A percentile compares a stretch with the other conserved stretches of the same genome.
Conservation (phyloP, 2,113 vertebrate species). For the Calidris pugnax region DNA sequence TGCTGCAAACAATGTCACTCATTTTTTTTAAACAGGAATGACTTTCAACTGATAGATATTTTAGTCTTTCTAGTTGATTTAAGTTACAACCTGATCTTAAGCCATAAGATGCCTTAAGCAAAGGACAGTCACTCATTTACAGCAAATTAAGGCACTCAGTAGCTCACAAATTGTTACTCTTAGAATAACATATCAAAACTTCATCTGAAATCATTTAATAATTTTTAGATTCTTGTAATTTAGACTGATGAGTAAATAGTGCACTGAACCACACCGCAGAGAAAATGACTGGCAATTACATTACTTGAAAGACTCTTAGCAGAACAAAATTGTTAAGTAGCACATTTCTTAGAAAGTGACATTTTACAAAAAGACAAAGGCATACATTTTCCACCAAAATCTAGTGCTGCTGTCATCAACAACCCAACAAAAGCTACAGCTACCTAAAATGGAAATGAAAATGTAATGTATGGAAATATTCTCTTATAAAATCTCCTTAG, state of each 20-base stretch:
- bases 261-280: neutral
- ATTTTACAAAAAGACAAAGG: slow-evolving; percentile 59
- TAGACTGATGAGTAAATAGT: neutral
- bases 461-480: slow-evolving; percentile 84
- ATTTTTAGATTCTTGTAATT: slow-evolving; percentile 7
- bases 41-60: neutral
- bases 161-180: neutral
- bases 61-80: slow-evolving; percentile 18
- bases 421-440: slow-evolving; percentile 75
- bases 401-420: slow-evolving; percentile 68
- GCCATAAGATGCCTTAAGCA: neutral
- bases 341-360: slow-evolving; percentile 26
- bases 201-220: neutral
- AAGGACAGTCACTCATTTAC: neutral
- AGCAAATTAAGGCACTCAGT: neutral
- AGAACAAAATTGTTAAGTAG: slow-evolving; percentile 47
- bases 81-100: neutral
- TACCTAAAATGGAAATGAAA: slow-evolving; percentile 84
- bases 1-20: neutral
- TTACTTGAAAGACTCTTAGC: slow-evolving; percentile 2
- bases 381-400: slow-evolving; percentile 67
- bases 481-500: slow-evolving; percentile 82
- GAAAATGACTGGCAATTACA: slow-evolving; percentile 3
- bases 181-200: slow-evolving; percentile 6
- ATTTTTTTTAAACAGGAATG: neutral